Percentiles rank a stretch among this genome's conserved stretches.
Conservation (phyloP, 23 tunicate species). For the Halocynthia roretzi region DNA sequence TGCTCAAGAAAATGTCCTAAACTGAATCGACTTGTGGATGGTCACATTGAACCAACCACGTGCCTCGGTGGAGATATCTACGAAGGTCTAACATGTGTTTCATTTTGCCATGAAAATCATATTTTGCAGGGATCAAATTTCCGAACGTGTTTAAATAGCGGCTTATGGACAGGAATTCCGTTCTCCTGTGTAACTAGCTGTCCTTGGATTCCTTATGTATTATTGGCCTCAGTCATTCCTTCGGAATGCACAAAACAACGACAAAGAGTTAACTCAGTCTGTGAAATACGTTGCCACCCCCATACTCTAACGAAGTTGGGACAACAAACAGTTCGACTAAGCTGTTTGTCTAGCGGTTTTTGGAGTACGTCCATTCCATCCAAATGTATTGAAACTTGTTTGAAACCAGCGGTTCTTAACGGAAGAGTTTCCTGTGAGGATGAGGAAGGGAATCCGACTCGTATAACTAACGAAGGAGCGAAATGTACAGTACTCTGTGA, state of each 20-base stretch:
- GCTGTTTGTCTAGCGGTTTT: constrained; percentile 26
- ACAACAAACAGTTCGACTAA: not conserved
- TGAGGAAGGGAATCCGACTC: not conserved
- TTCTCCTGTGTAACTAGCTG: constrained; percentile 29
- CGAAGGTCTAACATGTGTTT: constrained; percentile 32
- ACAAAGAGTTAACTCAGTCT: constrained; percentile 4
- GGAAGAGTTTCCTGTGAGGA: constrained; percentile 22
- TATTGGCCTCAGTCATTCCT: constrained; percentile 18
- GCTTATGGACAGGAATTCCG: constrained; percentile 36
- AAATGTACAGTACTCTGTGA: constrained; percentile 28
- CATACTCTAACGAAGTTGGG: constrained; percentile 10
- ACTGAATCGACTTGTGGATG: constrained; percentile 24
- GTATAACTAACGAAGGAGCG: not conserved
- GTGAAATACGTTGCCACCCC: constrained; percentile 23
- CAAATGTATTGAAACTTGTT: constrained; percentile 25
- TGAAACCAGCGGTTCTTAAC: constrained; percentile 5
- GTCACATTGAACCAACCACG: constrained; percentile 27
- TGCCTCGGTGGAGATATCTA: constrained; percentile 42
- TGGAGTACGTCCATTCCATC: constrained; percentile 21
- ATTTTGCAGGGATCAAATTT: constrained; percentile 28
- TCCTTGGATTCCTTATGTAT: not conserved
- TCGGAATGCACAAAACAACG: constrained; percentile 1
- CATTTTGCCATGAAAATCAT: constrained; percentile 35
- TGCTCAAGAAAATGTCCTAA: constrained; percentile 47
- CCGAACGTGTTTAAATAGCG: constrained; percentile 20